Evolutionary conservation across 2,797 vertebrate species (phyloP), one percentile per base, ranked within the genome.

Genomic region (Poeciliopsis turneri): DNA sequence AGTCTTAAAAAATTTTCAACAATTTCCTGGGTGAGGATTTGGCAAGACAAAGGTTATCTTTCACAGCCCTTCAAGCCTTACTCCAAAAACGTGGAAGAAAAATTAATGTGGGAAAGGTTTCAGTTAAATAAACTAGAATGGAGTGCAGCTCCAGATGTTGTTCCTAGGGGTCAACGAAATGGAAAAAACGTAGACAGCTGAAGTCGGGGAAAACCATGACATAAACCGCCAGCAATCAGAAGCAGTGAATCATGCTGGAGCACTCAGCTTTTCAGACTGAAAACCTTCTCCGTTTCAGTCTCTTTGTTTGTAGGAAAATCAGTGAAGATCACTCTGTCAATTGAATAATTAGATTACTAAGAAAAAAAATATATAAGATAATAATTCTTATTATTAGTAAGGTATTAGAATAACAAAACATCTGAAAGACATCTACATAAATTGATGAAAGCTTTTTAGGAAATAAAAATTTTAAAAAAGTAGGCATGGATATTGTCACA

Each of bases 131-230:
- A 81, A 87, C 57, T 82, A 79, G 78, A 51, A 59, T 51, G 64
- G 69, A 75, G 72, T 1, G 12, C 46, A 59, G 80, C 51, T 89
- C 81, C 90, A 92, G 91, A 92, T 93, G 92, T 94, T 93, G 69
- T 83, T 91, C 81, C 86, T 84, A 90, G 53, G 66, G 87, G 45
- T 72, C 59, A 72, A 74, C 43, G 46, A 30, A 90, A 89, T 78
- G 89, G 93, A 92, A 94, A 92, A 66, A 91, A 74, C 13, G 18
- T 74, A 88, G 82, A 86, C 81, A 84, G 89, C 83, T 68, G 59
- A 88, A 84, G 70, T 76, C 70, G 80, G 89, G 92, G 90, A 92
- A 94, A 92, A 93, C 91, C 88, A 87, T 94, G 94, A 95, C 93
- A 91, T 91, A 90, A 94, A 91, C 84, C 74, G 79, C 85, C 90